A percentile compares a stretch with the other conserved stretches of the same genome.
phyloP scores from a whole-genome alignment of 2,797 vertebrate genomes.

The Artibeus lituratus region DNA sequence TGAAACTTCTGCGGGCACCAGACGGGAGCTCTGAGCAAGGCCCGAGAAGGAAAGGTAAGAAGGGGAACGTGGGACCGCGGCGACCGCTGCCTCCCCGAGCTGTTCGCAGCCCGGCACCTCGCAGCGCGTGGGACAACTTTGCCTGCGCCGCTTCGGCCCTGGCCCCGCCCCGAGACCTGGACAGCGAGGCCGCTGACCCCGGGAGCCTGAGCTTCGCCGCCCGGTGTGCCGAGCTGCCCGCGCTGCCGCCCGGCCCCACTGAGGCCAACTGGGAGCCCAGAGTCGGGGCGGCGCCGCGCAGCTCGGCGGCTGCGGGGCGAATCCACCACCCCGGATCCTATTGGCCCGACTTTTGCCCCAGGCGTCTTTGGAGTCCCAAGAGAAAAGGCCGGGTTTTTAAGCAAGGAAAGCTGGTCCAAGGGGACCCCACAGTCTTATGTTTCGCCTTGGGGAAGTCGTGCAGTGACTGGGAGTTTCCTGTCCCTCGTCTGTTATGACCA shows the following conservation, averaged over 20 bases:
- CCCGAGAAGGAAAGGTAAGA: slow-evolving; percentile 33
- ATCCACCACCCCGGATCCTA: neutral
- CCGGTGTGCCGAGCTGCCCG: accelerated
- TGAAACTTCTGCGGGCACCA: slow-evolving; percentile 3
- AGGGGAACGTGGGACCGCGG: neutral
- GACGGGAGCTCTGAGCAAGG: neutral
- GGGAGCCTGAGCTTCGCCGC: neutral
- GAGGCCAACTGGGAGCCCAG: neutral
- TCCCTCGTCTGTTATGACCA: neutral
- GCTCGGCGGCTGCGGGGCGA: neutral
- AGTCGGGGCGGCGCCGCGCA: neutral
- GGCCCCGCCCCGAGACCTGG: neutral
- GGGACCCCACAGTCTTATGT: neutral
- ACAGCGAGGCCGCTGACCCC: neutral
- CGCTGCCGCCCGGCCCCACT: neutral
- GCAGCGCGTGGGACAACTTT: neutral
- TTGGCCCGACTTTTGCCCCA: neutral
- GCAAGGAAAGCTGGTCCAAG: neutral
- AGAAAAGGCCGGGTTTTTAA: neutral
- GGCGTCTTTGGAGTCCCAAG: neutral
- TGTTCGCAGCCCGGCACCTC: neutral
- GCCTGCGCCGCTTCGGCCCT: neutral
- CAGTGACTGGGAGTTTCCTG: neutral
- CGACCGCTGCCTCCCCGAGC: neutral
- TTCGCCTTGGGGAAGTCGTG: neutral